Percentiles rank a stretch among this genome's conserved stretches.
Conservation (phyloP, 2,113 vertebrate genomes). For the Chaenogobius annularis region DNA sequence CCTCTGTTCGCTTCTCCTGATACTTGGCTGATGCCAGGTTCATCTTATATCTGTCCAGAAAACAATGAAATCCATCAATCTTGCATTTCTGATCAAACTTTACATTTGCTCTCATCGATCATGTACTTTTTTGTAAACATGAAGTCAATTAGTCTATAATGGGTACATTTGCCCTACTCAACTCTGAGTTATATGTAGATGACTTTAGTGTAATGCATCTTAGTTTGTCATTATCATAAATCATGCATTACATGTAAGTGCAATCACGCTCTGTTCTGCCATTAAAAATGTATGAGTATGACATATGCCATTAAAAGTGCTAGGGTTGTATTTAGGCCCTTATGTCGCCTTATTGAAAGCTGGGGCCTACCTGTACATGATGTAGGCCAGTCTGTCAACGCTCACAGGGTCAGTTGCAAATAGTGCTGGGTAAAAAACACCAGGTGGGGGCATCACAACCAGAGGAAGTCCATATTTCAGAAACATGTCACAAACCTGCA, state of each 20-base stretch:
- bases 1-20: conserved; percentile 79
- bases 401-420: conserved; percentile 82
- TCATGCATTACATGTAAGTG: conserved; percentile 39
- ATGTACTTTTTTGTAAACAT: no score
- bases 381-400: conserved; percentile 87
- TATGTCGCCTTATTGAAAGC: neutral
- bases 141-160: conserved; percentile 24
- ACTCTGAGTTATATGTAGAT: conserved; percentile 16
- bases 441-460: conserved; percentile 84
- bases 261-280: conserved; percentile 17
- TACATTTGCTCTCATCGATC: no score
- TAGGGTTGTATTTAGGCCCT: neutral
- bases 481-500: conserved; percentile 89
- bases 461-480: conserved; percentile 84
- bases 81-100: neutral
- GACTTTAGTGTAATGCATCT: conserved; percentile 24
- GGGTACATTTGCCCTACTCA: conserved; percentile 1
- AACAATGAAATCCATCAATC: neutral
- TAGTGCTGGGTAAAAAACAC: conserved; percentile 88
- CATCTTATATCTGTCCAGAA: conserved; percentile 81
- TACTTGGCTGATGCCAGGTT: conserved; percentile 87
- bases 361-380: conserved; percentile 88
- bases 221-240: conserved; percentile 43
- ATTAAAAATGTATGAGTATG: conserved; percentile 40
- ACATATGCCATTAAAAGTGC: conserved; percentile 38